phyloP scores from a whole-genome alignment of 2,888 invertebrate species.

The Calephelis perditalis region DNA sequence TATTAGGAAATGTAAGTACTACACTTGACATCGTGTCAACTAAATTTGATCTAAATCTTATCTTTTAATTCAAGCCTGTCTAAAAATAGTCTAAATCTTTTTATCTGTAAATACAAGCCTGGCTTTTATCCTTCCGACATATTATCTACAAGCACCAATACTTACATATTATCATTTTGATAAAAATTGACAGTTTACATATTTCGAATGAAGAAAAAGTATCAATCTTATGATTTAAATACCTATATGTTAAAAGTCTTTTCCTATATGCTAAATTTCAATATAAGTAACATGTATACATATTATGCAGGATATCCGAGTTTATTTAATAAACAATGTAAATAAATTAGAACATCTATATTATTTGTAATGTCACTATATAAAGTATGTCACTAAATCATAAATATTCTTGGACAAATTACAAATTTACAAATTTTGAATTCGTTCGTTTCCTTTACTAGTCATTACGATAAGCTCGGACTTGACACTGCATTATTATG shows the following conservation, averaged over 20 bases:
- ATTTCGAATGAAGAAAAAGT: neutral
- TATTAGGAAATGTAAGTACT: neutral
- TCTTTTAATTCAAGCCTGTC: neutral
- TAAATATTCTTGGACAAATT: too few species aligned
- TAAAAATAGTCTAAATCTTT: neutral
- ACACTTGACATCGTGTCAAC: neutral
- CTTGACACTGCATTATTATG: too few species aligned
- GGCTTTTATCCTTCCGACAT: conserved; percentile 4
- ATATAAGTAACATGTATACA: neutral
- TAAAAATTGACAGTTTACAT: conserved; percentile 1
- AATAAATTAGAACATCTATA: too few species aligned
- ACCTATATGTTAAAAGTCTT: neutral
- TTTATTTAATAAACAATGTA: too few species aligned
- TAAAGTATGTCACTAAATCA: too few species aligned
- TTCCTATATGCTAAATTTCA: neutral
- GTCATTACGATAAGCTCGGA: too few species aligned
- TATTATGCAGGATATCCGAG: too few species aligned
- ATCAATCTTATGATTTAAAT: neutral
- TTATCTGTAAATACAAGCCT: conserved; percentile 7
- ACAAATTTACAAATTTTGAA: too few species aligned
- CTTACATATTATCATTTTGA: conserved; percentile 1
- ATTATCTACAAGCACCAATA: conserved; percentile 7
- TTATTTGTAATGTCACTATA: too few species aligned
- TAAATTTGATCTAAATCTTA: conserved; percentile 4
- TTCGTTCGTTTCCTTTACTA: too few species aligned